Evolutionary conservation across 2,888 invertebrate species (phyloP).

Genomic region (Sabatieria punctata): DNA sequence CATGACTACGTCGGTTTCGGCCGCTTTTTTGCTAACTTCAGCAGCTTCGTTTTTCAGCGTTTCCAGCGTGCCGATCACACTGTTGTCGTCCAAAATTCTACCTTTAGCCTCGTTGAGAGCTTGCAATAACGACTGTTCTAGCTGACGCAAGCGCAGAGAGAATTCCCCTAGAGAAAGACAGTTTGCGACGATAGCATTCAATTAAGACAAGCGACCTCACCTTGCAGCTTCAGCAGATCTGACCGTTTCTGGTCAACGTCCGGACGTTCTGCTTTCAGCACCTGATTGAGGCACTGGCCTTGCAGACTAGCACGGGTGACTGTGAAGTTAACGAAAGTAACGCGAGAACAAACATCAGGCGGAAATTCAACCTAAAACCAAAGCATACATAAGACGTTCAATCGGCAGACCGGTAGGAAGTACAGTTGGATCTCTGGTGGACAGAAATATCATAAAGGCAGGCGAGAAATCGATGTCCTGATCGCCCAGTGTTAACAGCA

Average conservation of each 20-base stretch:
- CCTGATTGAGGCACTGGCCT: constrained; percentile 81
- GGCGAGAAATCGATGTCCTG: constrained; percentile 99
- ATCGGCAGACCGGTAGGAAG: constrained; percentile 15
- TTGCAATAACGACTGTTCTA: constrained; percentile 88
- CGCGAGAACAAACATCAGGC: constrained; percentile 94
- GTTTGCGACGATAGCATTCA: neutral
- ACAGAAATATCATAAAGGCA: constrained; percentile 93
- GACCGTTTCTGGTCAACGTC: constrained; percentile 97
- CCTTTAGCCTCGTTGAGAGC: constrained; percentile 97
- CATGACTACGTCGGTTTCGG: constrained; percentile 91
- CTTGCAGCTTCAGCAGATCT: constrained; percentile 89
- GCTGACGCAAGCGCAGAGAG: constrained; percentile 77
- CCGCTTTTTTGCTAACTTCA: constrained; percentile 75
- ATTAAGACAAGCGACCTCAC: constrained; percentile 14
- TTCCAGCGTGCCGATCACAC: constrained; percentile 86
- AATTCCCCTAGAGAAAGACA: too few species aligned
- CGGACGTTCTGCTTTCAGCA: constrained; percentile 90
- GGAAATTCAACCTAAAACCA: constrained; percentile 71
- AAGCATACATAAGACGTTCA: too few species aligned
- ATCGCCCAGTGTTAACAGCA: constrained; percentile 91
- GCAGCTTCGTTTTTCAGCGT: constrained; percentile 94
- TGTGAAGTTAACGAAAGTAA: constrained; percentile 98
- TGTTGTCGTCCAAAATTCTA: constrained; percentile 71
- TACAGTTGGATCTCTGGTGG: constrained; percentile 90
- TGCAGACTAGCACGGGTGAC: constrained; percentile 93